A percentile compares a stretch with the other conserved stretches of the same genome.
phyloP scores from a whole-genome alignment of 2,888 invertebrate species.

The Acleris holmiana region DNA sequence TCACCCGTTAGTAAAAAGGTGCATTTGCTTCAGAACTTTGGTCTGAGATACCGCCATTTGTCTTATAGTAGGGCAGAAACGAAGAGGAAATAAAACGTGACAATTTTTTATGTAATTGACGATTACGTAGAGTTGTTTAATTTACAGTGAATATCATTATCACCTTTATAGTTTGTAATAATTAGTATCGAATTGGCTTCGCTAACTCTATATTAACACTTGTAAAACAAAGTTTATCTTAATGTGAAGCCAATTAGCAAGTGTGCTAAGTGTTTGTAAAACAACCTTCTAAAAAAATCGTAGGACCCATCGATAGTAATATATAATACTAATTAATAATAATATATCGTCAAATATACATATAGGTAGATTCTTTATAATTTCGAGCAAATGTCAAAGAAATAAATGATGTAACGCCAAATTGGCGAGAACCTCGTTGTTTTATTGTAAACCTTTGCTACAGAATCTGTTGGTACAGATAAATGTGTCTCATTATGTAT shows the following conservation, averaged over 20 bases:
- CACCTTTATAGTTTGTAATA: too few species aligned
- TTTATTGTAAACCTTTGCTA: conserved; percentile 40
- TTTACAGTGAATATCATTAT: too few species aligned
- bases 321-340: conserved; percentile 7
- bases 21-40: too few species aligned
- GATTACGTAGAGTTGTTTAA: too few species aligned
- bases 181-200: too few species aligned
- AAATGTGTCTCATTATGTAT: too few species aligned
- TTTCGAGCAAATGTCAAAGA: conserved; percentile 65
- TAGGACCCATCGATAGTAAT: conserved; percentile 35
- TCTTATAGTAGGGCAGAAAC: too few species aligned
- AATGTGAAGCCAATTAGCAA: conserved; percentile 8
- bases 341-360: conserved; percentile 50
- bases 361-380: conserved; percentile 61
- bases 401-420: conserved; percentile 70
- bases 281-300: conserved; percentile 12
- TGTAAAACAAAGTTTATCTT: background rate
- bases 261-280: conserved; percentile 13
- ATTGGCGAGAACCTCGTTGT: conserved; percentile 48
- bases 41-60: too few species aligned
- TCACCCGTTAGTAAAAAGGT: too few species aligned
- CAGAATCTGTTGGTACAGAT: background rate
- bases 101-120: too few species aligned
- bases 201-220: background rate
- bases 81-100: too few species aligned